Conservation (phyloP, 2,888 invertebrate species). For the Nasonovia ribisnigri region DNA sequence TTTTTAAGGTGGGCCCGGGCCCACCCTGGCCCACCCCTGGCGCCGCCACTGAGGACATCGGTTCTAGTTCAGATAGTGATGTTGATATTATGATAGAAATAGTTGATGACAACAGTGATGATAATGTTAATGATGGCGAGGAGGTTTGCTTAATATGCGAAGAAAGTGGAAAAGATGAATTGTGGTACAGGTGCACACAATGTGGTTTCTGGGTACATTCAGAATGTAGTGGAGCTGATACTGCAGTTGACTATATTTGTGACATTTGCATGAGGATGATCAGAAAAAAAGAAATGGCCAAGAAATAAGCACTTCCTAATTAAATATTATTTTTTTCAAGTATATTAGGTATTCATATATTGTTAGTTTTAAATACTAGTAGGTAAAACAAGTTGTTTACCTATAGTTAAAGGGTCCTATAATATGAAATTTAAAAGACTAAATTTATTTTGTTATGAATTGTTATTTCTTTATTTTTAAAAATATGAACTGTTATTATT, state of each 20-base stretch:
- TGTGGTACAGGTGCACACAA: slow-evolving; percentile 4
- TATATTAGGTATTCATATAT: neutral
- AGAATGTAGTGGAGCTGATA: slow-evolving; percentile 34
- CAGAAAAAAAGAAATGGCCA: slow-evolving; percentile 22
- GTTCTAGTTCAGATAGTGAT: slow-evolving; percentile 17
- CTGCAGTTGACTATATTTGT: neutral
- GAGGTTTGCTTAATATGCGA: slow-evolving; percentile 21
- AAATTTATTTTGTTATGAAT: neutral
- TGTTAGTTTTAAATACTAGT: neutral
- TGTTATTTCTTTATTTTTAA: neutral
- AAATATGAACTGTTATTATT: neutral
- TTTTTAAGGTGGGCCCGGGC: no score
- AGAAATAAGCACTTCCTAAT: slow-evolving; percentile 10
- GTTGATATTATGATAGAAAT: slow-evolving; percentile 39
- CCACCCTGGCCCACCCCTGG: no score
- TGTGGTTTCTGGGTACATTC: slow-evolving; percentile 17
- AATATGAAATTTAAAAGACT: neutral
- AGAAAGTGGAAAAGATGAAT: slow-evolving; percentile 22
- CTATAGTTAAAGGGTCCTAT: neutral
- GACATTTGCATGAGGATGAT: slow-evolving; percentile 3
- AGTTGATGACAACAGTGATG: slow-evolving; percentile 24
- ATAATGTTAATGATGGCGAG: neutral
- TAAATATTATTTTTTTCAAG: neutral
- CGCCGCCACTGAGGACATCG: neutral
- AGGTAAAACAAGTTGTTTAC: no score